These are phyloP conservation scores for Aleadryas rufinucha DNA, from an alignment of 2,113 vertebrate genomes.

Conservation along the genomic window DNA sequence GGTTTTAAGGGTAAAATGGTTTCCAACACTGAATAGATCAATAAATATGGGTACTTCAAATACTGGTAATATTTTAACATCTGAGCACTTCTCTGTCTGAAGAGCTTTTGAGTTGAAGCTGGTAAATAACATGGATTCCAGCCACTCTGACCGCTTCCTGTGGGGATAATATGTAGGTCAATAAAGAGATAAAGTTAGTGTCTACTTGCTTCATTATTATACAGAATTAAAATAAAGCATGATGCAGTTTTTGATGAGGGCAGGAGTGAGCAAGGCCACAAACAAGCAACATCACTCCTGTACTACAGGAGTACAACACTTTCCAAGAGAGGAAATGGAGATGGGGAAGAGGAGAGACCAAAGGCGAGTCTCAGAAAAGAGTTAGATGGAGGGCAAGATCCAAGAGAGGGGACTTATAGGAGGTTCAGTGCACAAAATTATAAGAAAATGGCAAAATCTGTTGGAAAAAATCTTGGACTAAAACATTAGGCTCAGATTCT, in stretches of 20 bases:
- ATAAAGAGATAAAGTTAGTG: not conserved
- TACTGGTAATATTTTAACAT: constrained; percentile 11
- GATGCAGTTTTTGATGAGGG: not conserved
- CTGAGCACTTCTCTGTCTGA: not conserved
- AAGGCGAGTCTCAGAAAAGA: not conserved
- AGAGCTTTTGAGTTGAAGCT: not conserved
- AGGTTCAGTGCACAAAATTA: not conserved
- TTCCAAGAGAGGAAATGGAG: not conserved
- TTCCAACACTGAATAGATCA: not conserved
- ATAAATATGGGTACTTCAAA: constrained; percentile 19
- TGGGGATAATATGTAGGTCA: not conserved
- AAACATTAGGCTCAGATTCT: not conserved
- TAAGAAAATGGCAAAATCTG: not conserved
- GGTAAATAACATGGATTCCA: not conserved
- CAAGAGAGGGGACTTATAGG: not conserved
- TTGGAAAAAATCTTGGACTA: not conserved
- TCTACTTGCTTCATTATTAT: not conserved
- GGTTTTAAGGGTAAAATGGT: constrained; percentile 15
- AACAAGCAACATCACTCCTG: not conserved
- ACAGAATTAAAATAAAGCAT: not conserved
- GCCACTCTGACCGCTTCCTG: not conserved
- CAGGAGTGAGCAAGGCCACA: not conserved
- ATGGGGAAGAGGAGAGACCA: not conserved
- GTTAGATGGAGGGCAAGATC: not conserved
- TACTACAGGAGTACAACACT: not conserved